Conservation (phyloP, 1,140 invertebrate genomes). For the Stegodyphus dumicola region DNA sequence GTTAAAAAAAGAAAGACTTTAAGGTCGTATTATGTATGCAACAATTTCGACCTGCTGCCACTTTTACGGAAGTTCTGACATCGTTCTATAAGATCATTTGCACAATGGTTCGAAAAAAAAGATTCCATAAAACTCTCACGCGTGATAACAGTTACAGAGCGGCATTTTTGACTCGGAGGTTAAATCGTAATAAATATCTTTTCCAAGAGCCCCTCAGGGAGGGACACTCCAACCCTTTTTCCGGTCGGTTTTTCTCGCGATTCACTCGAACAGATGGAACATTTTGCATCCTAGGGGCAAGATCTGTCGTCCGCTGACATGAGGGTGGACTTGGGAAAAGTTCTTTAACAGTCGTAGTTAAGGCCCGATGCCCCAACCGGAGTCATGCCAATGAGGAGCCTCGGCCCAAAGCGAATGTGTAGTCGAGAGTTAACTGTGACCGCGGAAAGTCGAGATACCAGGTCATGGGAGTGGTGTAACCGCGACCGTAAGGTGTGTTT, state of each 20-base stretch:
- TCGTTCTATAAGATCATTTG: not conserved
- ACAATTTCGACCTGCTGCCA: slow-evolving; percentile 5
- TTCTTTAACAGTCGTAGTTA: not conserved
- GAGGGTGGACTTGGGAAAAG: slow-evolving; percentile 30
- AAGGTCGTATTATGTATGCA: too few relatives aligned
- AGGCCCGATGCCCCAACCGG: not conserved
- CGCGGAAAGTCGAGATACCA: slow-evolving; percentile 26
- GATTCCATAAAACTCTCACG: slow-evolving; percentile 23
- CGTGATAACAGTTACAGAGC: slow-evolving; percentile 40
- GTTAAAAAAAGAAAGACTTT: too few relatives aligned
- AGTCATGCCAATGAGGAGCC: slow-evolving; percentile 3
- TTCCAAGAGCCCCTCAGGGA: too few relatives aligned
- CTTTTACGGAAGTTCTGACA: slow-evolving; percentile 35
- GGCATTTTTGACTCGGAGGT: slow-evolving; percentile 26
- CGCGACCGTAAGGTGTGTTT: not conserved
- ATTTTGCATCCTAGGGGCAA: not conserved
- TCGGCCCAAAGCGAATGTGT: slow-evolving; percentile 3
- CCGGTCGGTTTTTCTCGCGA: not conserved
- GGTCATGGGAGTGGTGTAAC: slow-evolving; percentile 46
- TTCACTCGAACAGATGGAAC: too few relatives aligned
- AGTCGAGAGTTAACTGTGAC: slow-evolving; percentile 16
- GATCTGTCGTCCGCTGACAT: not conserved
- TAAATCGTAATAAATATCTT: slow-evolving; percentile 49
- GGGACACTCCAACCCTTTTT: not conserved
- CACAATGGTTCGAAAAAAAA: slow-evolving; percentile 14